phyloP scores from a whole-genome alignment of 2,797 vertebrate species.

The Mallotus villosus region DNA sequence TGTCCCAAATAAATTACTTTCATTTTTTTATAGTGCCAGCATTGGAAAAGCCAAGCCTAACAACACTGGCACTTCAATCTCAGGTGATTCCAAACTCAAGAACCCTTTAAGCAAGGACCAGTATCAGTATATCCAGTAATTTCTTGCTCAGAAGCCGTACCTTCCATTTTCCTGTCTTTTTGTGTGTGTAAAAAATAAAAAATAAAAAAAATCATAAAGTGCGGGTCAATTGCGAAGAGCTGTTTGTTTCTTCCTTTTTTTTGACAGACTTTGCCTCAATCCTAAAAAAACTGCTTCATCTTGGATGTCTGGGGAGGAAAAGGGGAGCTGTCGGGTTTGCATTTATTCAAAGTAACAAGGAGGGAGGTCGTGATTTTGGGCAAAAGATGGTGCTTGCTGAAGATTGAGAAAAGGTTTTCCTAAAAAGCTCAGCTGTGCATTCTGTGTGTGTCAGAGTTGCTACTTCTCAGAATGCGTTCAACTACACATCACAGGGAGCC shows the following conservation, averaged over 20 bases:
- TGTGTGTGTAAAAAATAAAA: conserved; percentile 51
- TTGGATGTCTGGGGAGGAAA: conserved; percentile 38
- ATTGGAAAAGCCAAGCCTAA: conserved; percentile 90
- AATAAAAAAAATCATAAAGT: conserved; percentile 87
- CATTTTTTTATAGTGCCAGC: conserved; percentile 89
- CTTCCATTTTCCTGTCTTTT: conserved; percentile 43
- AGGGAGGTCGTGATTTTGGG: conserved; percentile 42
- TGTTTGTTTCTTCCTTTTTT: conserved; percentile 48
- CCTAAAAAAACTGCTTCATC: conserved; percentile 34
- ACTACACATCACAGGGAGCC: conserved; percentile 70
- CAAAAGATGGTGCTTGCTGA: conserved; percentile 48
- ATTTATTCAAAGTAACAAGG: conserved; percentile 41
- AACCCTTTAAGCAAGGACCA: conserved; percentile 81
- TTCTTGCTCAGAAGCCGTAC: conserved; percentile 88
- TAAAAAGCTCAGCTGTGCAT: conserved; percentile 53
- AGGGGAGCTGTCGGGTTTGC: conserved; percentile 7
- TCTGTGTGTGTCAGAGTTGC: conserved; percentile 59
- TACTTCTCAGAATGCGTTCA: conserved; percentile 66
- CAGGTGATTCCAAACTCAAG: conserved; percentile 84
- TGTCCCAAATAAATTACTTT: conserved; percentile 90
- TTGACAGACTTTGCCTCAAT: conserved; percentile 42
- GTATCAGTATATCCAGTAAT: conserved; percentile 75
- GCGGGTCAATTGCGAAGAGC: conserved; percentile 84
- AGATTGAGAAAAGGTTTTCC: conserved; percentile 30
- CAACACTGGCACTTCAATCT: conserved; percentile 88